Evolutionary conservation across 2,888 invertebrate genomes (phyloP), one percentile per base, ranked within the genome.

Genomic region (Auanema freiburgensis): DNA sequence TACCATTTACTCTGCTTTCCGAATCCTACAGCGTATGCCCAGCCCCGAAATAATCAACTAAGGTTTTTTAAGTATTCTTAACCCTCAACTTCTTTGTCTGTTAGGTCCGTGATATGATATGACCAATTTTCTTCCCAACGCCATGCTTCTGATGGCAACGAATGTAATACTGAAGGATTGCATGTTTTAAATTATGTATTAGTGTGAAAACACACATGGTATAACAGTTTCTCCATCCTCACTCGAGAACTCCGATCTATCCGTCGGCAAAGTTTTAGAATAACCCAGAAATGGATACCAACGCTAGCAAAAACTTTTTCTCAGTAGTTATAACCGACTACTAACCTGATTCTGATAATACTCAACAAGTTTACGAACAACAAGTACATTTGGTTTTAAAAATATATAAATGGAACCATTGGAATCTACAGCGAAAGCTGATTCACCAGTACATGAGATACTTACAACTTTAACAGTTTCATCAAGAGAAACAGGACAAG

Each of bases 111-210:
- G 3, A 62, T 24, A 18, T 67, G 56, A 14, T 69, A 59, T 18
- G 40, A 49, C 69, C 73, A 69, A 21, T 67, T 61, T 40, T 73
- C 73, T 54, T 71, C 71, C 73, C 73, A 73, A 55, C 67, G 62
- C 73, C 73, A 73, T 10, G 69, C 65, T 10, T 8, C 57, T 0
- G 61, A 52, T 1, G 54, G 42, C 11, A 65, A 46, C 53, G 57
- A 63, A 25, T 59, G 56, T 1, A 18, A 16, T 12, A 40, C 44
- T 21, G 57, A 42, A 59, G 63, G 57, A 8, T 33, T 3, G 8
- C 33, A 40, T 2, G 10, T 40, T 40, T 1, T 21, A 18, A 8
- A 24, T 1, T n/a, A 53, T 51, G 41, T 43, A 1, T 18, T 59
- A 25, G 21, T 14, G 8, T 24, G 11, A 16, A 21, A 10, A 40